Base-by-base conservation (phyloP, 2,888 invertebrate species). In the Drosophila paranaensis region DNA sequence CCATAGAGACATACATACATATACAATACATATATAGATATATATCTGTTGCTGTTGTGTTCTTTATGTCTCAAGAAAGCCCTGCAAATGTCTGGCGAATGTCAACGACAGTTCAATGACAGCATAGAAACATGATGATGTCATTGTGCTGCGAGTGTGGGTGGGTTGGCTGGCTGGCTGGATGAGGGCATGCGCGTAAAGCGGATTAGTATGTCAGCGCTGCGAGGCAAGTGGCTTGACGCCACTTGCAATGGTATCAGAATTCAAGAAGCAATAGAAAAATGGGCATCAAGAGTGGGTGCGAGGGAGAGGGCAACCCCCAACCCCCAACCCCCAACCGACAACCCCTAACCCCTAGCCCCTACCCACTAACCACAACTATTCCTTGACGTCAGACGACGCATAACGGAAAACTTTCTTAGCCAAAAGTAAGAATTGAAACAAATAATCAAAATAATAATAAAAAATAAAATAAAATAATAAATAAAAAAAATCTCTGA, bases 181-280 rank as follows among this genome's bases (percentile, higher is more conserved):
- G 37, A n/a, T n/a, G n/a, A n/a, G 46, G 27, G 27, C 63, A 40
- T 33, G 33, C 20, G 39, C 50, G 43, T 60, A 85, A 89, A 87
- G 85, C 82, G 85, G 89, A 87, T 85, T 89, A 85, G 75, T 82
- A 64, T 88, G 79, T 84, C 85, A 79, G 43, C 70, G 64, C 54
- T 45, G 64, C 54, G 60, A 37, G 71, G 54, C 68, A 68, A 60
- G 64, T 65, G 71, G 35, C 65, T 50, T 61, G 72, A 72, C 60
- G 60, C 68, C 65, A 71, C 73, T 77, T 66, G 63, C 70, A 66
- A 65, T 63, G 63, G 73, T 89, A 87, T 84, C 88, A 77, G 74
- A 89, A 80, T 86, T 89, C 89, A 88, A 89, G 89, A 86, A 86
- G 86, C 82, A 87, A 80, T 82, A 89, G 81, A 87, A 60, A 76